A percentile compares a stretch with the other conserved stretches of the same genome.
Evolutionary conservation across 37 sponge, comb jelly and placozoan species (phyloP).

Genomic region (Bolinopsis microptera): DNA sequence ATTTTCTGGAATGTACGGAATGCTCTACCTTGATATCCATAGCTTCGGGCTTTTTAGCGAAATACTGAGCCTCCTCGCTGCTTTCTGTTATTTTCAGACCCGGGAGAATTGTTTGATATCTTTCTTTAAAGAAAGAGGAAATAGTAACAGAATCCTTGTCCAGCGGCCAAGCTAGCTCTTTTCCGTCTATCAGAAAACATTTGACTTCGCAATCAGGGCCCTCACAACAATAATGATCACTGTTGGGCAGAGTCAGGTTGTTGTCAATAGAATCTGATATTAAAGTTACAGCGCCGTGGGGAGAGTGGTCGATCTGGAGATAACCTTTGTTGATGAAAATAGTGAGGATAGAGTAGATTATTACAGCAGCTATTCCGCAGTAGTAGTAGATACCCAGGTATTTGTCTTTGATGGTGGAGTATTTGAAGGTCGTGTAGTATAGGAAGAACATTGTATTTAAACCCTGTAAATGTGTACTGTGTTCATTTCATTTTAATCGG

Average conservation of each 20-base stretch:
- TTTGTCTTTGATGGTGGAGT: constrained; percentile 74
- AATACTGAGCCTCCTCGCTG: constrained; percentile 71
- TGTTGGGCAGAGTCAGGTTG: not conserved
- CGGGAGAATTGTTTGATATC: constrained; percentile 67
- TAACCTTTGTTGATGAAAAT: constrained; percentile 30
- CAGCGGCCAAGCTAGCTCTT: constrained; percentile 81
- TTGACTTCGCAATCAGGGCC: constrained; percentile 71
- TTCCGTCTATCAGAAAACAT: constrained; percentile 74
- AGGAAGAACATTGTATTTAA: constrained; percentile 63
- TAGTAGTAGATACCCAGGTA: constrained; percentile 82
- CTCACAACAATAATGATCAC: not conserved
- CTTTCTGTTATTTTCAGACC: constrained; percentile 41
- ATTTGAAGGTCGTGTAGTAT: constrained; percentile 82
- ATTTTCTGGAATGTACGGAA: constrained; percentile 73
- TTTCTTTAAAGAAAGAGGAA: constrained; percentile 79
- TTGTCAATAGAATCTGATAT: constrained; percentile 68
- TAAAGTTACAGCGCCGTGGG: constrained; percentile 75
- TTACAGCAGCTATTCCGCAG: constrained; percentile 67
- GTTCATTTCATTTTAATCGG: no score
- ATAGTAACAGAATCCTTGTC: constrained; percentile 76
- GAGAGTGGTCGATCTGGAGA: constrained; percentile 77
- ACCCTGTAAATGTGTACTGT: not conserved
- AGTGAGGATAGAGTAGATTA: constrained; percentile 71
- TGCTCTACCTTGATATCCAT: constrained; percentile 79
- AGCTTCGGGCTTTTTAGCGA: constrained; percentile 72